Evolutionary conservation across 2,797 vertebrate species (phyloP).

Genomic region (Dicrostonyx torquatus): DNA sequence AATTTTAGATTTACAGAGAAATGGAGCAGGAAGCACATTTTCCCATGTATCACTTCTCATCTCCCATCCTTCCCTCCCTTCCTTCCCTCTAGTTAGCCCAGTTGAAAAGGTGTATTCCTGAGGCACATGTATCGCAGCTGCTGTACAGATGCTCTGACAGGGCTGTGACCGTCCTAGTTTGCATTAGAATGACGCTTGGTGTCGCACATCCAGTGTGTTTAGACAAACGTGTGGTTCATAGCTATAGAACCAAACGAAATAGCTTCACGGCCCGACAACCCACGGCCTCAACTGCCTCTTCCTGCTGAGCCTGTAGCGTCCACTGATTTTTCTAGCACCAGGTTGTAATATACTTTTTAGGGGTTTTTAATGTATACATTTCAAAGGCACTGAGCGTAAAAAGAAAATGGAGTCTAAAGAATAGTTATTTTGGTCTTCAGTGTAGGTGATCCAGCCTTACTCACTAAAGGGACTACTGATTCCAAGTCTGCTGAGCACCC

Average conservation of each 20-base stretch:
- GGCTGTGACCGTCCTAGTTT: neutral
- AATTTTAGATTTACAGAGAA: neutral
- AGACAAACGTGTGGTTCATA: neutral
- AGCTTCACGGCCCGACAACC: neutral
- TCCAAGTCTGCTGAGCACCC: neutral
- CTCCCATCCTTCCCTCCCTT: neutral
- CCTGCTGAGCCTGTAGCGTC: neutral
- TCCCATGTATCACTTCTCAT: neutral
- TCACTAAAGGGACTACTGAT: neutral
- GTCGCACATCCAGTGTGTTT: neutral
- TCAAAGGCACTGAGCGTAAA: neutral
- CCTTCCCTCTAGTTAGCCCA: neutral
- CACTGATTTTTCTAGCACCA: neutral
- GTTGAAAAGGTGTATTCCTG: neutral
- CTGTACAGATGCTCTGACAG: neutral
- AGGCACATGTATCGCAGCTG: too few species aligned
- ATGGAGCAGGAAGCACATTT: neutral
- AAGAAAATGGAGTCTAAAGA: neutral
- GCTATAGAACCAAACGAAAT: accelerated
- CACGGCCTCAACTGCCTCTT: too few species aligned
- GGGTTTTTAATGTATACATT: neutral
- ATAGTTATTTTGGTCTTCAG: neutral
- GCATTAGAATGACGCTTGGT: neutral
- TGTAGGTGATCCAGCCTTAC: neutral
- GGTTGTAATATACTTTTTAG: neutral